Evolutionary conservation across 35 echinoderm and acorn worm species (phyloP).

Genomic region (Ophiothrix spiculata): DNA sequence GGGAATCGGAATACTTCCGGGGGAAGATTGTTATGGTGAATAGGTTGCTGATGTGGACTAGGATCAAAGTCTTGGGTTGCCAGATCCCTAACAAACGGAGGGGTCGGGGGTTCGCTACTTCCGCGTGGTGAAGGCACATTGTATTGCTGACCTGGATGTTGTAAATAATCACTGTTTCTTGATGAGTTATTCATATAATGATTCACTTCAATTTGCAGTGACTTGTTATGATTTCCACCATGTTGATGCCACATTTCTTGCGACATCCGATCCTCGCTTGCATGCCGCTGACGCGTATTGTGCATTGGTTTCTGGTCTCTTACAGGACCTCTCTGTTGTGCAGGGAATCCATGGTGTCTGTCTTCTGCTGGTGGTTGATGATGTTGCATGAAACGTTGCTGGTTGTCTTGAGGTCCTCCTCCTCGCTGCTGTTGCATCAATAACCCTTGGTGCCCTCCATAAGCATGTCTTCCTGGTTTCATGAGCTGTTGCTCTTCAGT

Average conservation of each 20-base stretch:
- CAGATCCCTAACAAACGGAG: background rate
- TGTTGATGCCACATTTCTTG: background rate
- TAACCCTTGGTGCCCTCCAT: background rate
- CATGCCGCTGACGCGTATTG: too few species aligned
- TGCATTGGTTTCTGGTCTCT: too few species aligned
- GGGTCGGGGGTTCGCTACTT: background rate
- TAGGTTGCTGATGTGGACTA: background rate
- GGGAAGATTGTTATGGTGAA: background rate
- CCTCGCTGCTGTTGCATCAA: conserved; percentile 23
- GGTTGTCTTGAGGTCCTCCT: background rate
- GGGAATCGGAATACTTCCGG: background rate
- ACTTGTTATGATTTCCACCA: background rate
- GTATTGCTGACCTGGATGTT: background rate
- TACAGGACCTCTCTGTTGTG: too few species aligned
- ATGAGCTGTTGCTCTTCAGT: too few species aligned
- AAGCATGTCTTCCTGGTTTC: too few species aligned
- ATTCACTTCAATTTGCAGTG: background rate
- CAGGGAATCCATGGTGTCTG: background rate
- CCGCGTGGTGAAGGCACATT: background rate
- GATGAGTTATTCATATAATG: background rate
- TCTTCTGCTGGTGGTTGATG: background rate
- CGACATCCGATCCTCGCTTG: background rate
- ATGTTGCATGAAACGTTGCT: background rate
- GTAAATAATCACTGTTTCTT: background rate
- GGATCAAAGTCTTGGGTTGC: background rate